phyloP scores from a whole-genome alignment of 2,888 invertebrate species.

The Nemotelus nigrinus region DNA sequence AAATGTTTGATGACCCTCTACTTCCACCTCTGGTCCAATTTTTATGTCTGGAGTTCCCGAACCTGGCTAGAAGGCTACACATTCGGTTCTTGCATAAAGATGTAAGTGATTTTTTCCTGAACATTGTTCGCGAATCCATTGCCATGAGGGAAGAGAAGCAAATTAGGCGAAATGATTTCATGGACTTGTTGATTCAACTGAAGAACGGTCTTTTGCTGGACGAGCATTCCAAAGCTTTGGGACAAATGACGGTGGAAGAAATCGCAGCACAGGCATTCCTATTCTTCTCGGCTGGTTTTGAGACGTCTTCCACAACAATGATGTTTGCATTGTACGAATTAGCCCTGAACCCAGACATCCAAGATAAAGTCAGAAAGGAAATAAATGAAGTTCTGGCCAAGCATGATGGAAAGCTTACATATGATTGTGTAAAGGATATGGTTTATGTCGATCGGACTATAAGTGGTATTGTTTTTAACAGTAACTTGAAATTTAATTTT shows the following conservation, averaged over 20 bases:
- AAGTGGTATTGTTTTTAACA: slow-evolving; percentile 58
- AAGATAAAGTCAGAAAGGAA: slow-evolving; percentile 64
- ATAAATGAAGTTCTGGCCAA: slow-evolving; percentile 60
- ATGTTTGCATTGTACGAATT: slow-evolving; percentile 66
- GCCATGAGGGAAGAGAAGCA: slow-evolving; percentile 60
- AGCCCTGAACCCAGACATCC: slow-evolving; percentile 64
- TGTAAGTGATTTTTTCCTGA: slow-evolving; percentile 57
- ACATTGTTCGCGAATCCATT: slow-evolving; percentile 61
- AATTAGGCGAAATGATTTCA: slow-evolving; percentile 65
- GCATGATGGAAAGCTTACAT: slow-evolving; percentile 63
- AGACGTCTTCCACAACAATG: slow-evolving; percentile 67
- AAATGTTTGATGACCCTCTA: slow-evolving; percentile 40
- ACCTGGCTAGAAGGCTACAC: background rate
- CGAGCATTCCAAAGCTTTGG: background rate
- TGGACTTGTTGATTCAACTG: slow-evolving; percentile 67
- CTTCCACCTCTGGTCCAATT: background rate
- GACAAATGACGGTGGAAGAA: slow-evolving; percentile 63
- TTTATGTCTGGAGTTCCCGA: background rate
- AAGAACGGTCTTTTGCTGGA: slow-evolving; percentile 52
- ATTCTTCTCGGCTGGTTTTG: slow-evolving; percentile 68
- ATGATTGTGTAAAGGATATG: slow-evolving; percentile 66
- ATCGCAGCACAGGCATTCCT: slow-evolving; percentile 68
- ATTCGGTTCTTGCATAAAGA: slow-evolving; percentile 55
- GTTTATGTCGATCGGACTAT: slow-evolving; percentile 66
- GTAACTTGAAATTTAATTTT: background rate